Base-by-base conservation (phyloP, 2,113 vertebrate genomes). In the Solea senegalensis region DNA sequence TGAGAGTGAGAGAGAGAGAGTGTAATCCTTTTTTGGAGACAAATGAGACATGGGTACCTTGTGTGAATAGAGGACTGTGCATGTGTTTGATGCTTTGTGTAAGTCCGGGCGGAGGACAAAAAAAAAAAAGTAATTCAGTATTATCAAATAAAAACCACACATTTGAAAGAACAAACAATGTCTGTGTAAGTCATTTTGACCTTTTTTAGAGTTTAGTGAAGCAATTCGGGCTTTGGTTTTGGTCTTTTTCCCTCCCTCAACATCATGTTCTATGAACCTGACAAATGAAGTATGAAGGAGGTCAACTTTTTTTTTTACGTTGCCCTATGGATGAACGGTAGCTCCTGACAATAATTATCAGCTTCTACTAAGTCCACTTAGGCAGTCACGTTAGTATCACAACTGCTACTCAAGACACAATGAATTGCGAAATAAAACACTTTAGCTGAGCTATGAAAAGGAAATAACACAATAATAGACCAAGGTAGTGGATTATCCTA, bases 61-160 rank as follows among this genome's bases (percentile, higher is more conserved):
- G 85, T 88, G 87, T 89, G 83, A 87, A 83, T 83, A 84, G 90
- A 94, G 89, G 91, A 92, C 91, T 89, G 92, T 92, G 94, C 95
- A 95, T 95, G 96, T 95, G 91, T 94, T 93, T 74, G 86, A 93
- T 87, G 92, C 93, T 95, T 94, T 94, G 92, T 96, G 93, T 94
- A 94, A 83, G 92, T 94, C 92, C 88, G 40, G 92, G 76, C 91
- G 74, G 88, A 92, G 93, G 92, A 95, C 92, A 93, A 70, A 94
- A 59, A 96, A 94, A 34, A 34, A 34, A 34, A 34, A 6, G 5
- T 6, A 34, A 96, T 95, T 95, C 94, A 92, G 84, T 96, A 95
- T 96, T 96, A 96, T 94, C 94, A 91, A 94, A 94, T 91, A 94
- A 92, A 94, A 86, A 78, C 28, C 74, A 88, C 81, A 89, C n/a